phyloP scores from a whole-genome alignment of 1,140 invertebrate species.

The Heterodera carotae region DNA sequence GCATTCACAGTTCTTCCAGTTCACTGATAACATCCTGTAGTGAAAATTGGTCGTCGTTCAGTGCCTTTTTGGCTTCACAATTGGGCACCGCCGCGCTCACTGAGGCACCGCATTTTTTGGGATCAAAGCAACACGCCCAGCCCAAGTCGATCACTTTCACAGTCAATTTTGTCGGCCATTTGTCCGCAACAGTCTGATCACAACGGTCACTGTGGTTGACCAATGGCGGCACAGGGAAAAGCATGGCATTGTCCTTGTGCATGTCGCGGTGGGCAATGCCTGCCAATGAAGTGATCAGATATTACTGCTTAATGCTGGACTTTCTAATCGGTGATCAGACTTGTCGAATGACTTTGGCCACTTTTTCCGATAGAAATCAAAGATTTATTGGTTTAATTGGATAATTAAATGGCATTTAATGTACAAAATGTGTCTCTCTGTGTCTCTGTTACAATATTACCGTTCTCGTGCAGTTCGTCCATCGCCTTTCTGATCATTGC shows the following conservation, averaged over 20 bases:
- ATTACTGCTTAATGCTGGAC: no score
- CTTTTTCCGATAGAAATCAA: no score
- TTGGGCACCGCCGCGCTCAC: conserved; percentile 1
- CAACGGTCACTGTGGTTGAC: neutral
- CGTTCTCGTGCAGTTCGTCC: conserved; percentile 10
- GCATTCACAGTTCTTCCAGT: neutral
- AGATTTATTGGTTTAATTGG: no score
- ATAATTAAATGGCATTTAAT: no score
- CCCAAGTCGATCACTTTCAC: conserved; percentile 5
- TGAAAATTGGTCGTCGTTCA: conserved; percentile 2
- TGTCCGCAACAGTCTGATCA: neutral
- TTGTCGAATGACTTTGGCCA: no score
- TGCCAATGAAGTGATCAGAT: neutral
- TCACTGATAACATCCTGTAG: neutral
- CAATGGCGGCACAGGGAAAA: neutral
- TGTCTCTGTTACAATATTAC: neutral
- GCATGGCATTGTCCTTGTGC: conserved; percentile 3
- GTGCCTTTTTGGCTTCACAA: neutral
- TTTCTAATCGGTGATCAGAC: no score
- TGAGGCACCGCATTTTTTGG: neutral
- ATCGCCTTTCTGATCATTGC: neutral
- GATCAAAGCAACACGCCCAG: conserved; percentile 1
- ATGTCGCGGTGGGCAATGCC: conserved; percentile 11
- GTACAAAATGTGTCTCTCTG: no score
- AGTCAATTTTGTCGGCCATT: neutral